Base-by-base conservation (phyloP, 2,113 vertebrate genomes). In the Syngnathus typhle region DNA sequence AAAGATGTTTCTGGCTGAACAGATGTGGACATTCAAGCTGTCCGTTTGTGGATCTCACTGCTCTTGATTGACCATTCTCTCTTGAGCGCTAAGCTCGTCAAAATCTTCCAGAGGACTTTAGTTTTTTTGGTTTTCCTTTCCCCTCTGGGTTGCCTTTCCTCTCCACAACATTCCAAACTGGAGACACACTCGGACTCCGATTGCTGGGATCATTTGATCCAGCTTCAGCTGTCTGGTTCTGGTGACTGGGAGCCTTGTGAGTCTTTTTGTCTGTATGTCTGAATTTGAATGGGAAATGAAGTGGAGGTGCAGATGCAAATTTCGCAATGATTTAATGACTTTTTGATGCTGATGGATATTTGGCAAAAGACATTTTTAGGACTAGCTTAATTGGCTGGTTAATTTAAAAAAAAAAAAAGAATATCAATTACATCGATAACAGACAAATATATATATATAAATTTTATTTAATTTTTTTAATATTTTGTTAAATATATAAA, bases 181-280 rank as follows among this genome's bases (percentile, higher is more conserved):
- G 89, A 89, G 84, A 79, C 81, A 16, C 82, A 70, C 62, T 81
- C 78, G 44, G 77, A 81, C 56, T 69, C 63, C 47, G 80, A 72
- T 61, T 91, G 88, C 85, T 82, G 81, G 89, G 89, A 90, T 89
- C 90, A 88, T 80, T 61, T 90, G 89, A 88, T 91, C 88, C 89
- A 91, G 66, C 84, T 91, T 38, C 88, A 89, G 72, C 74, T 91
- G 86, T 84, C 82, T 5, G 74, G 85, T 74, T 89, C 87, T 13
- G 90, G 87, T 78, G 89, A 88, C 74, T 87, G 76, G 77, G 74
- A 77, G 10, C 86, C 88, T 65, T 91, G 90, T 91, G 83, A 91
- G 90, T 91, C 61, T 11, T 11, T 18, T 61, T 44, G 10, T 76
- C 5, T 36, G 3, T 56, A 23, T 32, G 12, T 32, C 54, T 5